Percentiles rank a stretch among this genome's conserved stretches.
phyloP scores from a whole-genome alignment of 2,888 invertebrate species.

The Leptura quadrifasciata region DNA sequence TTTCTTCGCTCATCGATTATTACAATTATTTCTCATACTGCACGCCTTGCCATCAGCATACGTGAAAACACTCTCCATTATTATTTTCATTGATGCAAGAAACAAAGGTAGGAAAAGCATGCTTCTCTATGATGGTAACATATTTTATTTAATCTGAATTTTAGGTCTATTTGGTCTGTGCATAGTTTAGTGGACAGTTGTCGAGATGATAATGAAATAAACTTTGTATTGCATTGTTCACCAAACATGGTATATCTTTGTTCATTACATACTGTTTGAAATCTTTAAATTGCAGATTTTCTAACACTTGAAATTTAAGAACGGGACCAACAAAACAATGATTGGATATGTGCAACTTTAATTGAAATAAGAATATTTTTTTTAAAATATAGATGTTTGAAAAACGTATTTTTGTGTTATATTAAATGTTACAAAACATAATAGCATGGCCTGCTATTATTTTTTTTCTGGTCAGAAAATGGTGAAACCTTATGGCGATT shows the following conservation, averaged over 20 bases:
- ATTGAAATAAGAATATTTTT: no score
- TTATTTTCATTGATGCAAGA: not conserved
- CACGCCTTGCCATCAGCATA: not conserved
- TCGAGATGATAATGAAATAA: not conserved
- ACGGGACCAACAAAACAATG: no score
- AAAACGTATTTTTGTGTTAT: no score
- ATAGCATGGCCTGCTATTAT: no score
- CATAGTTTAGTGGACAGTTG: not conserved
- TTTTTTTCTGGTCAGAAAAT: no score
- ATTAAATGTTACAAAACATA: no score
- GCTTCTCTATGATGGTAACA: not conserved
- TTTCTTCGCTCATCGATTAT: not conserved
- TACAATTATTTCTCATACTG: constrained; percentile 2
- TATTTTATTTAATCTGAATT: not conserved
- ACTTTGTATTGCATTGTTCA: not conserved
- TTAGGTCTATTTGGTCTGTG: constrained; percentile 3
- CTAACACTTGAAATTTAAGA: no score
- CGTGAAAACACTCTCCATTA: not conserved
- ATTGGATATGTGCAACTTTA: no score
- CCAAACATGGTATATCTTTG: not conserved
- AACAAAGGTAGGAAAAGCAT: not conserved
- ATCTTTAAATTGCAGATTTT: not conserved
- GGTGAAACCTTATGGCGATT: no score
- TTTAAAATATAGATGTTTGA: no score
- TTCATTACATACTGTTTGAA: not conserved